Percentiles rank a stretch among this genome's conserved stretches.
Evolutionary conservation across 1,140 invertebrate species (phyloP).

Genomic region (Anoplophora glabripennis): DNA sequence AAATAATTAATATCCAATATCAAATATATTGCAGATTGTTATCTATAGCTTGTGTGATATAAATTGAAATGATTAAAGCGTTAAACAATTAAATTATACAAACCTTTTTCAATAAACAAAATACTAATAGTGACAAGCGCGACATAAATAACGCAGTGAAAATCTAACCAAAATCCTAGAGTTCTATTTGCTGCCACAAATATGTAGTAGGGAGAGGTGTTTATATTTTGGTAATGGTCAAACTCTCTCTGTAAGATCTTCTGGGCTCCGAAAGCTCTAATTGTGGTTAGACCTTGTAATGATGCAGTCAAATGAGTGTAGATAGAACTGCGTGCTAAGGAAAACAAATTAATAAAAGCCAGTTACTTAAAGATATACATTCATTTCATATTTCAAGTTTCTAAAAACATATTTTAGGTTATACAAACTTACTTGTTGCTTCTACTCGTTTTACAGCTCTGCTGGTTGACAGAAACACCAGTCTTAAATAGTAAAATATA

Average conservation of each 20-base stretch:
- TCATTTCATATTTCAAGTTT: neutral
- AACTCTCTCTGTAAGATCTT: conserved; percentile 69
- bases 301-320: conserved; percentile 80
- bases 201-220: conserved; percentile 64
- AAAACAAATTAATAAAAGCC: conserved; percentile 1
- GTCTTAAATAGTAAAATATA: conserved; percentile 62
- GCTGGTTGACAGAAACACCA: conserved; percentile 74
- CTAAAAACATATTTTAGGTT: neutral
- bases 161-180: conserved; percentile 59
- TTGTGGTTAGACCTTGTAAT: conserved; percentile 75
- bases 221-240: conserved; percentile 56
- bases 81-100: neutral
- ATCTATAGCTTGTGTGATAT: neutral
- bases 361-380: neutral
- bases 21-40: neutral
- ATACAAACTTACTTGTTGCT: conserved; percentile 65
- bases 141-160: conserved; percentile 69
- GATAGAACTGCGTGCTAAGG: conserved; percentile 70
- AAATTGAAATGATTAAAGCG: neutral
- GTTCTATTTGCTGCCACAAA: conserved; percentile 62
- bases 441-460: conserved; percentile 81
- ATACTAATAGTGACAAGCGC: conserved; percentile 58
- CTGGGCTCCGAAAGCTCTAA: conserved; percentile 69
- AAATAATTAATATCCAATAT: neutral
- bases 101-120: conserved; percentile 49